These are phyloP conservation scores for Caenorhabditis tropicalis DNA, from an alignment of 1,140 invertebrate species.

Conservation along the genomic window DNA sequence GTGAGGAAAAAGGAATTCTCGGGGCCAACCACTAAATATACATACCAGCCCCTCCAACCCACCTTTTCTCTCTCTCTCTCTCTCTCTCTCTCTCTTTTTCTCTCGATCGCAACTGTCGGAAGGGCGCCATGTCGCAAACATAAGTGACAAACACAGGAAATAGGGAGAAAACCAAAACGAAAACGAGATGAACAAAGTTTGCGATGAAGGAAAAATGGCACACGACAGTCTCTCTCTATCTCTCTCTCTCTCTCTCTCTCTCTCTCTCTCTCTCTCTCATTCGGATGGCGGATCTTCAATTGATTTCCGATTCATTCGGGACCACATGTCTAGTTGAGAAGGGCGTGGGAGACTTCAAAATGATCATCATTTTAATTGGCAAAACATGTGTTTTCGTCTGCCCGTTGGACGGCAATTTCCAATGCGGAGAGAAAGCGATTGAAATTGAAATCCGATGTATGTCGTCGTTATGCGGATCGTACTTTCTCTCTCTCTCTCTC, in stretches of 20 bases:
- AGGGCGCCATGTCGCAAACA: neutral
- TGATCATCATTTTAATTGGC: neutral
- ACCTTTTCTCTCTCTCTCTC: neutral
- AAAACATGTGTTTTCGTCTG: neutral
- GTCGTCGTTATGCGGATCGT: neutral
- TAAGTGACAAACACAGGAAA: constrained; percentile 2
- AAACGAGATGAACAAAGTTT: constrained; percentile 26
- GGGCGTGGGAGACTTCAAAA: neutral
- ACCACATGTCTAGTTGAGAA: constrained; percentile 13
- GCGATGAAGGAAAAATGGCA: neutral
- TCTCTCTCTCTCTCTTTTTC: too few species aligned
- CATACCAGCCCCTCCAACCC: neutral
- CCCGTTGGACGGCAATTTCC: neutral
- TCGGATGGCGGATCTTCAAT: too few species aligned
- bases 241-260: too few species aligned
- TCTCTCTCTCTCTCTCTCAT: too few species aligned
- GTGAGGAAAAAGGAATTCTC: constrained; percentile 26
- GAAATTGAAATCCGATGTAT: constrained; percentile 1
- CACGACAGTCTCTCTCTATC: neutral
- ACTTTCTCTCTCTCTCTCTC: too few species aligned
- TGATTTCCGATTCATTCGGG: neutral
- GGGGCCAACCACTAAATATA: constrained; percentile 33
- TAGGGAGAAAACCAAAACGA: neutral
- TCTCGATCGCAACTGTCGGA: constrained; percentile 32
- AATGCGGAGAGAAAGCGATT: neutral